phyloP scores from a whole-genome alignment of 2,888 invertebrate species.

The Dryomyza anilis region DNA sequence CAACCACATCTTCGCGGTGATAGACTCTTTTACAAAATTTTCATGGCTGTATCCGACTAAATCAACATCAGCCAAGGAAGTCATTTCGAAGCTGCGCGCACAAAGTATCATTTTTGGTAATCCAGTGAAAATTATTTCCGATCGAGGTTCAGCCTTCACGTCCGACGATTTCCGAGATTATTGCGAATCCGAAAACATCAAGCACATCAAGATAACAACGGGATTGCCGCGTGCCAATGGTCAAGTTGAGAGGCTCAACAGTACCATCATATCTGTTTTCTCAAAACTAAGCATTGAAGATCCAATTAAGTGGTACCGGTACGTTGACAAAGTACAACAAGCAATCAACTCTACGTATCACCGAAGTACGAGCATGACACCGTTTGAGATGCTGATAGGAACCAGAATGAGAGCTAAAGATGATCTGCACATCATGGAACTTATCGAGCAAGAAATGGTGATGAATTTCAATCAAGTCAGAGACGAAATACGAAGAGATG shows the following conservation, averaged over 20 bases:
- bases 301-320: neutral
- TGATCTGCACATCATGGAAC: slow-evolving; percentile 16
- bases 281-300: too few relatives aligned
- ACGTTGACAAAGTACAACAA: neutral
- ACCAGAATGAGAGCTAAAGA: slow-evolving; percentile 25
- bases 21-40: neutral
- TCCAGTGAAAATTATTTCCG: too few relatives aligned
- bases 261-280: too few relatives aligned
- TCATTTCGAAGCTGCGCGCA: neutral
- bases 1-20: neutral
- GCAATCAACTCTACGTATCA: neutral
- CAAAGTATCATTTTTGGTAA: neutral
- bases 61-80: neutral
- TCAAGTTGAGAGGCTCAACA: too few relatives aligned
- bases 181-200: neutral
- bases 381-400: slow-evolving; percentile 15
- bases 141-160: neutral
- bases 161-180: neutral
- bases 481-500: slow-evolving; percentile 7
- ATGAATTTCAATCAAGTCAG: slow-evolving; percentile 20
- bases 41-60: too few relatives aligned
- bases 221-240: neutral
- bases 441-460: slow-evolving; percentile 28
- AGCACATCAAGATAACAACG: neutral
- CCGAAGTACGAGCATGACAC: slow-evolving; percentile 19